phyloP scores from a whole-genome alignment of 2,888 invertebrate species.

The Pocota personata region DNA sequence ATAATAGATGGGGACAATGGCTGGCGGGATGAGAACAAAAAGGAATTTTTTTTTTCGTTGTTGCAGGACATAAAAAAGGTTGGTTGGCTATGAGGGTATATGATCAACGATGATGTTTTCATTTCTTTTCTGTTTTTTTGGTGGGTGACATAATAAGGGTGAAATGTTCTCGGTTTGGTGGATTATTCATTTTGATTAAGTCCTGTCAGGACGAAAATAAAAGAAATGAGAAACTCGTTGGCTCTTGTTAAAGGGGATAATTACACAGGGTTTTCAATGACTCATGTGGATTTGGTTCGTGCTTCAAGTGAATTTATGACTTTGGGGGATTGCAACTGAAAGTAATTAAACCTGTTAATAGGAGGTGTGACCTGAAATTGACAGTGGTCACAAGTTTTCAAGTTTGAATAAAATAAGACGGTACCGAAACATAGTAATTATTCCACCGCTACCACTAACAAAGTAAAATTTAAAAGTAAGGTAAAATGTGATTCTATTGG shows the following conservation, averaged over 20 bases:
- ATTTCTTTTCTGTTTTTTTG: conserved; percentile 22
- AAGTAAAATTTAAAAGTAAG: too few species aligned
- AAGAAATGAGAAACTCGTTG: not conserved
- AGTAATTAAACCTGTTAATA: not conserved
- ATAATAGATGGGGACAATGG: conserved; percentile 39
- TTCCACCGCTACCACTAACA: too few species aligned
- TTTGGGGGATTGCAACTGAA: not conserved
- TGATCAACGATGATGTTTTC: conserved; percentile 55
- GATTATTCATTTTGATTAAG: conserved; percentile 40
- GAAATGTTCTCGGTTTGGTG: conserved; percentile 32
- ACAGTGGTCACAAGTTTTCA: not conserved
- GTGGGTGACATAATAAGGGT: conserved; percentile 51
- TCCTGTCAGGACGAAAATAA: not conserved
- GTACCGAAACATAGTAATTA: too few species aligned
- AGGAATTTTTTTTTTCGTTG: not conserved
- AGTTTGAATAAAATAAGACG: too few species aligned
- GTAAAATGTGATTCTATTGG: too few species aligned
- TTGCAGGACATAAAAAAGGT: conserved; percentile 21
- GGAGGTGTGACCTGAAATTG: not conserved
- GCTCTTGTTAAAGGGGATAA: not conserved
- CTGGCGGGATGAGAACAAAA: conserved; percentile 1
- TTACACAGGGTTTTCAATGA: not conserved
- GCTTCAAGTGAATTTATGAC: conserved; percentile 19
- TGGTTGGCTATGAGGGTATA: conserved; percentile 31
- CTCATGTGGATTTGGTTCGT: conserved; percentile 12